Evolutionary conservation across 2,888 invertebrate species (phyloP).

Genomic region (Tetropium fuscum): DNA sequence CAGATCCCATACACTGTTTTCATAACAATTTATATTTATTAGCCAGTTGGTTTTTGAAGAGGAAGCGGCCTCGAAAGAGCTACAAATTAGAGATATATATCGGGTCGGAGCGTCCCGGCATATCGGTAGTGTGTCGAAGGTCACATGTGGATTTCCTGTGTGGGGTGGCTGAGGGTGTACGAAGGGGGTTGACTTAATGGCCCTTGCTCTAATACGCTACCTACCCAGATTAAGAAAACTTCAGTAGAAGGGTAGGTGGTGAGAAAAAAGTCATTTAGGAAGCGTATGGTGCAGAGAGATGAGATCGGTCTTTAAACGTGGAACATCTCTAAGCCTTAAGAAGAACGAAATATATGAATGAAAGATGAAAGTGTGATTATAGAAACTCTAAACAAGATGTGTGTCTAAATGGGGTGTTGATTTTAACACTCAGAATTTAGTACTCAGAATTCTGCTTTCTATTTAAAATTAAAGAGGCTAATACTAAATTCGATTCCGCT

Average conservation of each 20-base stretch:
- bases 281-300: constrained; percentile 9
- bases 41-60: background rate
- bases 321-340: background rate
- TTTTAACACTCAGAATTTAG: no score
- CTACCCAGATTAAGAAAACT: constrained; percentile 2
- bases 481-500: no score
- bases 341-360: background rate
- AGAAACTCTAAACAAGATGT: background rate
- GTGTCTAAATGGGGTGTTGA: background rate
- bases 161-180: constrained; percentile 9
- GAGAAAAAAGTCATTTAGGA: constrained; percentile 18
- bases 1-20: background rate
- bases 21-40: constrained; percentile 12
- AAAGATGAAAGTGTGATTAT: background rate
- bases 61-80: constrained; percentile 2
- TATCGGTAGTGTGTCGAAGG: constrained; percentile 11
- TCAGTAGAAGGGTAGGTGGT: constrained; percentile 4
- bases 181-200: constrained; percentile 14
- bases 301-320: constrained; percentile 2
- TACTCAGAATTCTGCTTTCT: no score
- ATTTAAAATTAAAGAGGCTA: no score
- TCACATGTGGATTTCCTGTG: constrained; percentile 29
- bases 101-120: background rate
- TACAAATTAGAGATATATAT: constrained; percentile 14
- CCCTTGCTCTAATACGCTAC: constrained; percentile 7